Percentiles rank a stretch among this genome's conserved stretches.
phyloP scores from a whole-genome alignment of 2,888 invertebrate genomes.

The Boloria selene region DNA sequence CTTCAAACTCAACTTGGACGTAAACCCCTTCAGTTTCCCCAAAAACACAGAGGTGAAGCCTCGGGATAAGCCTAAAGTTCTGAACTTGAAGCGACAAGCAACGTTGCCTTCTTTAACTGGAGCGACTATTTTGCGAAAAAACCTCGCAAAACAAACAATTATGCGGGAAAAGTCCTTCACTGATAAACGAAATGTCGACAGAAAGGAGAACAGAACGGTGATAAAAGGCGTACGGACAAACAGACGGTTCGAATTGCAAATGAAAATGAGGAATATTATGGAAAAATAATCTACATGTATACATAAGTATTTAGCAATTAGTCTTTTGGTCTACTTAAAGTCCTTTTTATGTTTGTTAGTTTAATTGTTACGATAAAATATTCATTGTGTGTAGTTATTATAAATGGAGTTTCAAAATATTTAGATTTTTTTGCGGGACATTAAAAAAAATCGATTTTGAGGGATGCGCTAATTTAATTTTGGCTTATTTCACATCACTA shows the following conservation, averaged over 20 bases:
- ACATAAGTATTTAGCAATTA: too few relatives aligned
- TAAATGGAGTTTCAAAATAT: too few relatives aligned
- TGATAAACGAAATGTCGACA: conserved; percentile 55
- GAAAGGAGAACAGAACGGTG: conserved; percentile 70
- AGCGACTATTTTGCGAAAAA: conserved; percentile 49
- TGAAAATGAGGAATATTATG: conserved; percentile 83
- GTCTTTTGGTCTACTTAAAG: too few relatives aligned
- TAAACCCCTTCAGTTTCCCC: conserved; percentile 66
- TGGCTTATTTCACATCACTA: too few relatives aligned
- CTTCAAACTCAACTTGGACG: conserved; percentile 71
- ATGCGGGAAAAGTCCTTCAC: conserved; percentile 68
- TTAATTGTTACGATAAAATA: too few relatives aligned
- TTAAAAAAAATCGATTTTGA: too few relatives aligned
- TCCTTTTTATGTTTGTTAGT: too few relatives aligned
- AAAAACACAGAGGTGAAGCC: conserved; percentile 44
- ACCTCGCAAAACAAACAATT: conserved; percentile 59
- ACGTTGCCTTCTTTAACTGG: conserved; percentile 57
- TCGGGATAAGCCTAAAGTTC: conserved; percentile 43
- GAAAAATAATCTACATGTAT: neutral
- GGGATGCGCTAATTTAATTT: too few relatives aligned
- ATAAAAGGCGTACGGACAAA: conserved; percentile 87
- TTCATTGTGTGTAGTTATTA: too few relatives aligned
- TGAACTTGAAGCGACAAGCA: conserved; percentile 41
- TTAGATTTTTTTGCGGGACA: too few relatives aligned
- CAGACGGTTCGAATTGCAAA: conserved; percentile 87